A percentile compares a stretch with the other conserved stretches of the same genome.
Conservation (phyloP, 2,888 invertebrate genomes). For the Lydus trimaculatus region DNA sequence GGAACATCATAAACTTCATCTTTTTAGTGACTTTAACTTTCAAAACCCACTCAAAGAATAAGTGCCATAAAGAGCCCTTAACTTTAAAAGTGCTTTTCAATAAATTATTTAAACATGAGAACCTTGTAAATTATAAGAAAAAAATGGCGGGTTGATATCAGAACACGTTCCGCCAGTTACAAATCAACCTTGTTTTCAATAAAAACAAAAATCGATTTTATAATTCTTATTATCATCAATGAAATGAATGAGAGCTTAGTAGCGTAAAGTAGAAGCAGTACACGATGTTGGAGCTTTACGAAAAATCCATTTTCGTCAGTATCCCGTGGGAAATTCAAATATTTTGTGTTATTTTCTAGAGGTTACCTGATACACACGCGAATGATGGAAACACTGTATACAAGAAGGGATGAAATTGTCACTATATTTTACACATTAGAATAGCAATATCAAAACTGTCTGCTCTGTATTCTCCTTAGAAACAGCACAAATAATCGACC, state of each 20-base stretch:
- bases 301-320: slow-evolving; percentile 54
- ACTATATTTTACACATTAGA: slow-evolving; percentile 56
- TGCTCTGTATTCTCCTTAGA: slow-evolving; percentile 45
- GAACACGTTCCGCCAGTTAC: slow-evolving; percentile 44
- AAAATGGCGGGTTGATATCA: slow-evolving; percentile 37
- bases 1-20: slow-evolving; percentile 53
- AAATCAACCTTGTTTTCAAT: slow-evolving; percentile 12
- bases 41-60: slow-evolving; percentile 49
- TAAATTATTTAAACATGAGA: slow-evolving; percentile 58
- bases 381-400: slow-evolving; percentile 54
- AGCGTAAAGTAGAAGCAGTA: slow-evolving; percentile 36
- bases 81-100: slow-evolving; percentile 58
- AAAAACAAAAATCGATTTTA: not conserved
- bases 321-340: slow-evolving; percentile 58
- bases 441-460: slow-evolving; percentile 54
- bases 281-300: slow-evolving; percentile 46
- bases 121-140: slow-evolving; percentile 54
- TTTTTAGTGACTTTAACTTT: slow-evolving; percentile 51
- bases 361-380: slow-evolving; percentile 54
- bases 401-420: slow-evolving; percentile 54
- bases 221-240: not conserved
- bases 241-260: slow-evolving; percentile 15
- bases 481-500: slow-evolving; percentile 49
- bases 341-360: slow-evolving; percentile 51
- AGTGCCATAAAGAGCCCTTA: slow-evolving; percentile 56